These are phyloP conservation scores for Pelodiscus sinensis DNA, from an alignment of 2,113 vertebrate genomes.

Conservation along the genomic window DNA sequence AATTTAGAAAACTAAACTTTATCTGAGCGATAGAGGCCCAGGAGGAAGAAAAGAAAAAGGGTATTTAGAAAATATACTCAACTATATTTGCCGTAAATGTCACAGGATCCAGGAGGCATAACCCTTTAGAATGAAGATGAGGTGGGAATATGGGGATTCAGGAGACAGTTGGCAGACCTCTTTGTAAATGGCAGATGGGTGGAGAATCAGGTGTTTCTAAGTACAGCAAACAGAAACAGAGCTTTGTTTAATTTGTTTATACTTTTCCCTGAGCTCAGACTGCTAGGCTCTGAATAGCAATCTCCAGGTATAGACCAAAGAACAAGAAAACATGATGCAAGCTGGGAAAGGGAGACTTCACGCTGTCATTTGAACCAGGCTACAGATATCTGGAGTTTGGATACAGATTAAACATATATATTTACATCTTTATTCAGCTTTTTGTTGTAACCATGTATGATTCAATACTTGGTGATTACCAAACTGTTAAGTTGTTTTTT, in stretches of 20 bases:
- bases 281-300: conserved; percentile 23
- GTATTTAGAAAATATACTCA: neutral
- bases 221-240: conserved; percentile 44
- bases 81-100: conserved; percentile 35
- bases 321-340: conserved; percentile 6
- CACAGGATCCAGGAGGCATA: conserved; percentile 49
- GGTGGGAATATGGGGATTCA: conserved; percentile 53
- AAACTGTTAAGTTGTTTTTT: neutral
- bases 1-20: neutral
- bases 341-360: neutral
- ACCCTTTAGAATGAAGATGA: conserved; percentile 61
- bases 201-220: neutral
- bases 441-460: neutral
- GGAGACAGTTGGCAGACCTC: conserved; percentile 37
- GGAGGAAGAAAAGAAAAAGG: neutral
- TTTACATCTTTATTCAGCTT: neutral
- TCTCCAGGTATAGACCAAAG: neutral
- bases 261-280: conserved; percentile 50
- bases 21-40: neutral
- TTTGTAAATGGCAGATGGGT: conserved; percentile 46
- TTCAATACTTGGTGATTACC: neutral
- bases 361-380: neutral
- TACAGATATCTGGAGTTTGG: neutral
- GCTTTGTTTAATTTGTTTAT: conserved; percentile 68
- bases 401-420: neutral